phyloP scores from a whole-genome alignment of 2,113 vertebrate species.

The Xenus cinereus region DNA sequence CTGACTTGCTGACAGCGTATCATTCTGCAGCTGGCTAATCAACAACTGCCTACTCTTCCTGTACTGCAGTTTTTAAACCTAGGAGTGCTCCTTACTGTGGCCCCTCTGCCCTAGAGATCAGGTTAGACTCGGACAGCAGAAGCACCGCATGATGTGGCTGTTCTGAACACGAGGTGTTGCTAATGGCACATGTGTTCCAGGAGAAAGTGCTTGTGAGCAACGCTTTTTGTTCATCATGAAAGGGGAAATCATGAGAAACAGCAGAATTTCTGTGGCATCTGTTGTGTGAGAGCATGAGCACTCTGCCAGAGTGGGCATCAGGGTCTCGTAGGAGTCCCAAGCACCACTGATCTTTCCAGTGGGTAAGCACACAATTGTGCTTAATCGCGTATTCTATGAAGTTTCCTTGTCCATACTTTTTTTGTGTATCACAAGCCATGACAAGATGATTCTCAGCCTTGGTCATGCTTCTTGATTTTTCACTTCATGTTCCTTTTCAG shows the following conservation, averaged over 20 bases:
- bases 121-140: not conserved
- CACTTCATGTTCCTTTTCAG: not conserved
- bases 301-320: not conserved
- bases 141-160: not conserved
- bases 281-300: not conserved
- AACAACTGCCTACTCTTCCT: not conserved
- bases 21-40: not conserved
- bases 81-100: not conserved
- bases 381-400: not conserved
- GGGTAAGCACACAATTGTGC: not conserved
- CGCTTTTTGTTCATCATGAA: not conserved
- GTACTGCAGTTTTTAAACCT: not conserved
- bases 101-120: not conserved
- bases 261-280: not conserved
- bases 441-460: not conserved
- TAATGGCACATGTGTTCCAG: not conserved
- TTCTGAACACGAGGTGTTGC: not conserved
- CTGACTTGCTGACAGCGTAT: not conserved
- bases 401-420: not conserved
- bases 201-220: not conserved
- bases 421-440: not conserved
- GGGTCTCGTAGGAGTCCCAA: rapidly evolving
- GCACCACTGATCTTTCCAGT: not conserved
- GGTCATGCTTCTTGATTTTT: not conserved
- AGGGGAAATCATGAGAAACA: not conserved